Conservation (phyloP, 2,113 vertebrate species). For the Pteronura brasiliensis region DNA sequence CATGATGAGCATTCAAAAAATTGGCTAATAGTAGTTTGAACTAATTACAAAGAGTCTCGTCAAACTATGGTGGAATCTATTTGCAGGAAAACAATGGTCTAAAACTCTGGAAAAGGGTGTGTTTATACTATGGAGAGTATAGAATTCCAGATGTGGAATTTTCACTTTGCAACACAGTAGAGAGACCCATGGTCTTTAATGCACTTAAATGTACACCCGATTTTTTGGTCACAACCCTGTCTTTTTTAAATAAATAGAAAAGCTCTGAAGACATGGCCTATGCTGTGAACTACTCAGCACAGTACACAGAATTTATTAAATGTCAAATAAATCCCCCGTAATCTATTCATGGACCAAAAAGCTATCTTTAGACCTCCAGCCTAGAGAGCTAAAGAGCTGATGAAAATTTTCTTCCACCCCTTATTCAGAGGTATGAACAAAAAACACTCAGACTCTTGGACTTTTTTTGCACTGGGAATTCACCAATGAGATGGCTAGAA, state of each 20-base stretch:
- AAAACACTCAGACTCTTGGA: background rate
- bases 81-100: background rate
- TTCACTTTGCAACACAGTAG: background rate
- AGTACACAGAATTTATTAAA: background rate
- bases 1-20: background rate
- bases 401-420: background rate
- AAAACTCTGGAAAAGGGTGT: background rate
- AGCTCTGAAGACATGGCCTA: background rate
- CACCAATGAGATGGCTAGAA: background rate
- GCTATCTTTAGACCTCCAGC: background rate
- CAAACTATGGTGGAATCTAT: background rate
- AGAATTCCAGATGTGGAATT: background rate
- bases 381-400: background rate
- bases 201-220: background rate
- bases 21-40: background rate
- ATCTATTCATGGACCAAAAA: background rate
- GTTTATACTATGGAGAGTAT: background rate
- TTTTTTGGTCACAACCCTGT: background rate
- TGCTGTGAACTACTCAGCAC: background rate
- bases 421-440: background rate
- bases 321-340: background rate
- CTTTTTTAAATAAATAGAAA: constrained; percentile 3
- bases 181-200: background rate
- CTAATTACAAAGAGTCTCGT: background rate
- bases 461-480: background rate